Evolutionary conservation across 2,113 vertebrate species (phyloP).

Genomic region (Ailuropoda melanoleuca): DNA sequence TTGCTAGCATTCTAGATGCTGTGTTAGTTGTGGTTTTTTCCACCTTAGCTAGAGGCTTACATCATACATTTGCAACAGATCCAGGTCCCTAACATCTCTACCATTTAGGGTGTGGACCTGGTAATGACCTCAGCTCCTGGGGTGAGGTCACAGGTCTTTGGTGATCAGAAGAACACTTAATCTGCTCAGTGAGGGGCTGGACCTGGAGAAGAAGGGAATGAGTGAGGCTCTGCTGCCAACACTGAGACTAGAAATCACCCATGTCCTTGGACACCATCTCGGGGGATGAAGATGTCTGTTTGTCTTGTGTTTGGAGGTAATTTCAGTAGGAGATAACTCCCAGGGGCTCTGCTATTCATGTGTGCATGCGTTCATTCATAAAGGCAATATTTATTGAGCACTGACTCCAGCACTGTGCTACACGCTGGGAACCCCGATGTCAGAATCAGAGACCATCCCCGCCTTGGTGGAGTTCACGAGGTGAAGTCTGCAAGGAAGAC

Average conservation of each 20-base stretch:
- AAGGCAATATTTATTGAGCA: background rate
- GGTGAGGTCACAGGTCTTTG: background rate
- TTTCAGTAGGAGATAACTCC: background rate
- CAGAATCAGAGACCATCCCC: background rate
- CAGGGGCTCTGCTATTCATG: rapidly evolving
- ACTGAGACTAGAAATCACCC: background rate
- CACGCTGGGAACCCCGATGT: background rate
- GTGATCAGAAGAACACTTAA: background rate
- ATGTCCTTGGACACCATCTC: background rate
- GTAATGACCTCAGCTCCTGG: background rate
- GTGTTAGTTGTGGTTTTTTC: conserved; percentile 55
- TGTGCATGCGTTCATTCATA: background rate
- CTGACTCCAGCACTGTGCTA: background rate
- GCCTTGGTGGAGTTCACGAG: background rate
- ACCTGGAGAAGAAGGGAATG: background rate
- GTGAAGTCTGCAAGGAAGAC: background rate
- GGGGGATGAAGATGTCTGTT: background rate
- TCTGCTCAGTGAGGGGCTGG: background rate
- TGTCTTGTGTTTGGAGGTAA: background rate
- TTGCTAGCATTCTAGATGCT: conserved; percentile 46
- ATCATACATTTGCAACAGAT: background rate
- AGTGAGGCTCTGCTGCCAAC: background rate
- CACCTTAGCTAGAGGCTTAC: conserved; percentile 45
- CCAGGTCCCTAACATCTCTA: background rate
- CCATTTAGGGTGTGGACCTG: background rate